Conservation (phyloP, 2,888 invertebrate genomes). For the Hesperia comma region DNA sequence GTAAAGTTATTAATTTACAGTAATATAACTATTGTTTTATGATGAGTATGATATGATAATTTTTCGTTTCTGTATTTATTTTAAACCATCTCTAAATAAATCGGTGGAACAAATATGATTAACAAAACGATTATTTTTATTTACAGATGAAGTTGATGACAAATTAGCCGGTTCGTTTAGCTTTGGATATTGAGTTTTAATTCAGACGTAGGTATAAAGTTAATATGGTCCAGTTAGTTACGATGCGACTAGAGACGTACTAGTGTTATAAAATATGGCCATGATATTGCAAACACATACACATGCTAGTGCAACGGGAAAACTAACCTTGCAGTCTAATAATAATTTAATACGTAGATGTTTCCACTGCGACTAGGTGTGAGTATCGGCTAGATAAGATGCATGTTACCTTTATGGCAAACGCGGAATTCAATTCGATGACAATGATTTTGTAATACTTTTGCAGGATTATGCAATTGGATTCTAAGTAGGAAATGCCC, state of each 20-base stretch:
- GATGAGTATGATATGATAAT: not conserved
- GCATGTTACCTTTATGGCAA: slow-evolving; percentile 44
- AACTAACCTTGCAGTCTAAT: slow-evolving; percentile 78
- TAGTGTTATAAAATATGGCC: slow-evolving; percentile 43
- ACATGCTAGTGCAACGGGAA: slow-evolving; percentile 62
- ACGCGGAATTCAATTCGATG: slow-evolving; percentile 45
- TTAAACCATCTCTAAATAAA: not conserved
- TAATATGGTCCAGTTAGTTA: slow-evolving; percentile 14
- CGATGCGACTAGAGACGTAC: slow-evolving; percentile 20
- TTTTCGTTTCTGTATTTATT: not conserved
- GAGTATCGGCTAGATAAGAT: slow-evolving; percentile 54
- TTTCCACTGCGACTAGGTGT: slow-evolving; percentile 62
- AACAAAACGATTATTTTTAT: not conserved
- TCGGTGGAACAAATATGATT: not conserved
- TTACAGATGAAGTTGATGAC: not conserved
- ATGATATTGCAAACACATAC: slow-evolving; percentile 48
- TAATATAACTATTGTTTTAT: not conserved
- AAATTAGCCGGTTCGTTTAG: not conserved
- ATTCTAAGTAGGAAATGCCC: not conserved
- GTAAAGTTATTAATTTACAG: too few relatives aligned
- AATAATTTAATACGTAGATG: slow-evolving; percentile 74
- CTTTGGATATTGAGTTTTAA: not conserved
- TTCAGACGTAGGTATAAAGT: not conserved
- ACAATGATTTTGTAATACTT: slow-evolving; percentile 22
- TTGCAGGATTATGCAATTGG: not conserved